Evolutionary conservation across 2,797 vertebrate genomes (phyloP), one percentile per base, ranked within the genome.

Genomic region (Paedocypris micromegethes): DNA sequence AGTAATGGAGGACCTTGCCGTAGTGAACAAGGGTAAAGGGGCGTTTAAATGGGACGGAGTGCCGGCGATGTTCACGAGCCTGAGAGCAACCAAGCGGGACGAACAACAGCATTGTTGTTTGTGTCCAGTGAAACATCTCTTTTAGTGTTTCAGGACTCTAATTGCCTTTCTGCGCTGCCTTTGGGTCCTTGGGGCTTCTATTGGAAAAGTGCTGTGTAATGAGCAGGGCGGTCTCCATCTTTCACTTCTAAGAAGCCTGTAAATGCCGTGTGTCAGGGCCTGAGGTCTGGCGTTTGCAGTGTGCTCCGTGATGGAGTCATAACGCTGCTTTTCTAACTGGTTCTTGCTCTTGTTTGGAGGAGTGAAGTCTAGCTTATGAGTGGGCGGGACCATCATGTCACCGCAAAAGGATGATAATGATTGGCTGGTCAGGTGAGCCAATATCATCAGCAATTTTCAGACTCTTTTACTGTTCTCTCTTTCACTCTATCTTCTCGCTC

Each of bases 141-240:
- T 75, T 74, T 52, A 5, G 65, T 77, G 57, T 72, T 60, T 68
- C 58, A 63, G 67, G 41, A 54, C 44, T 64, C 61, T 77, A 80
- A 83, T 83, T 82, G 81, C 77, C 66, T 71, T 78, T 77, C 82
- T 79, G 75, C 44, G 62, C 62, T 68, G 39, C 47, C 52, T 41
- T 9, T 72, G 60, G 63, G 66, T 43, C 54, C 41, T 59, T 52
- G 45, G 44, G n/a, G 44, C 79, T 82, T 9, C 79, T 69, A 63
- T 74, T 58, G 78, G 64, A 83, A 85, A 85, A 82, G 75, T 83
- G 82, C 81, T 79, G 78, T 71, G 79, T 87, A 84, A 86, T 78
- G 78, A 77, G 70, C 66, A 62, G 58, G 48, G 72, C 41, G 54
- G 42, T 74, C 70, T 82, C 77, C 83, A 79, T 83, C 73, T 72